Evolutionary conservation across 2,888 invertebrate genomes (phyloP).

Genomic region (Acanthococcus lagerstroemiae): DNA sequence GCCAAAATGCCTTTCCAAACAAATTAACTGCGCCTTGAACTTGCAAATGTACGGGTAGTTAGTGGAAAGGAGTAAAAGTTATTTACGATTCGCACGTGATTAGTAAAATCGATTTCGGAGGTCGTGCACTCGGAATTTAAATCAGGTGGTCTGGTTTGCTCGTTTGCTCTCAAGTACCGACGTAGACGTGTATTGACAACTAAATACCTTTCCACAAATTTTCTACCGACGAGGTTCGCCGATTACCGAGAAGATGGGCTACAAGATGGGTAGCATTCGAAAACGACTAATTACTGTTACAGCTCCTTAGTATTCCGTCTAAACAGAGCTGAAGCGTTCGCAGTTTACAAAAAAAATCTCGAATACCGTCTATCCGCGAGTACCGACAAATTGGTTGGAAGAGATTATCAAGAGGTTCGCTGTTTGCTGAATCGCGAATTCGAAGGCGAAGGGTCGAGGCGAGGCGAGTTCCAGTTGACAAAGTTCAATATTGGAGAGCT

Average conservation of each 20-base stretch:
- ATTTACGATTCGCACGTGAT: conserved; percentile 28
- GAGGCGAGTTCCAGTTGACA: no score
- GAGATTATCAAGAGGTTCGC: no score
- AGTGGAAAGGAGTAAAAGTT: not conserved
- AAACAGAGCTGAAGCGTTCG: no score
- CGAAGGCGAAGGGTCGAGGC: no score
- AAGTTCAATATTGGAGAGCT: no score
- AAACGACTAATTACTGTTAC: not conserved
- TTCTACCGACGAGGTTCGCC: not conserved
- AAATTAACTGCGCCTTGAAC: conserved; percentile 23
- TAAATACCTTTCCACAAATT: not conserved
- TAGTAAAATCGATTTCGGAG: conserved; percentile 22
- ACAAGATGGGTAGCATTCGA: not conserved
- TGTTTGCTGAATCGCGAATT: no score
- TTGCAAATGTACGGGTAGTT: not conserved
- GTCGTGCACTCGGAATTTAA: conserved; percentile 9
- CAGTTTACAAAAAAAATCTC: no score
- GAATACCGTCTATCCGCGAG: no score
- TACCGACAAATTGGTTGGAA: no score
- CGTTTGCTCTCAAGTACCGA: not conserved
- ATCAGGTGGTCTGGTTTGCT: conserved; percentile 10
- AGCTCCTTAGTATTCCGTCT: no score
- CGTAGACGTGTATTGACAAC: conserved; percentile 26
- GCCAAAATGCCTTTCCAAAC: not conserved
- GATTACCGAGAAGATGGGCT: not conserved